These are phyloP conservation scores for Drosophila lacteicornis DNA, from an alignment of 1,140 invertebrate species.

Conservation along the genomic window DNA sequence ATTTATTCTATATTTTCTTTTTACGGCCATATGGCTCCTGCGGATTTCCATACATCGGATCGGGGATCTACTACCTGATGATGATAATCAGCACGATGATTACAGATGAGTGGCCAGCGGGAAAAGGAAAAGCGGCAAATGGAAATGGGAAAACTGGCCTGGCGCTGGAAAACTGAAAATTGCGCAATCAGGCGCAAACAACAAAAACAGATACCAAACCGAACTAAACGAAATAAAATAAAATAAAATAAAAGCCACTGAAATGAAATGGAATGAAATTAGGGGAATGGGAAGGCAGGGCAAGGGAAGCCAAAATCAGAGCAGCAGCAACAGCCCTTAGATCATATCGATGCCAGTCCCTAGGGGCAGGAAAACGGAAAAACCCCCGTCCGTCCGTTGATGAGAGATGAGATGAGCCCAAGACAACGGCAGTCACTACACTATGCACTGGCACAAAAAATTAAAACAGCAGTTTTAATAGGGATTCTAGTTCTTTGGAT, in stretches of 20 bases:
- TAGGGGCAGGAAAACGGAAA: conserved; percentile 38
- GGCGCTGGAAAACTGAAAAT: conserved; percentile 35
- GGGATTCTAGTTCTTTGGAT: no score
- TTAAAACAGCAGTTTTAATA: no score
- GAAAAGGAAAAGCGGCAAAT: neutral
- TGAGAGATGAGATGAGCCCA: conserved; percentile 33
- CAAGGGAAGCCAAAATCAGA: conserved; percentile 33
- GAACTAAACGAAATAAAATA: conserved; percentile 40
- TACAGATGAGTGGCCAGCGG: conserved; percentile 58
- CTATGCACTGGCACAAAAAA: neutral
- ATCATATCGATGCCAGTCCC: conserved; percentile 63
- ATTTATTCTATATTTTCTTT: no score
- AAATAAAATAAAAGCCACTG: conserved; percentile 45
- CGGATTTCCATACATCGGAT: conserved; percentile 4
- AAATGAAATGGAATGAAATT: conserved; percentile 10
- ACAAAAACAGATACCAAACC: conserved; percentile 61
- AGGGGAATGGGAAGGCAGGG: neutral
- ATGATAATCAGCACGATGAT: conserved; percentile 29
- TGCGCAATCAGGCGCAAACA: conserved; percentile 78
- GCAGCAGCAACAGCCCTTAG: conserved; percentile 57
- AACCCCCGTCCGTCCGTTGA: neutral
- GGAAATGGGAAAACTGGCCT: conserved; percentile 6
- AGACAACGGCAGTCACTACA: conserved; percentile 17
- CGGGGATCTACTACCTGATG: conserved; percentile 26
- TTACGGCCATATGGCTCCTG: neutral